A percentile compares a stretch with the other conserved stretches of the same genome.
Evolutionary conservation across 2,888 invertebrate species (phyloP).

Genomic region (Apamea monoglypha): DNA sequence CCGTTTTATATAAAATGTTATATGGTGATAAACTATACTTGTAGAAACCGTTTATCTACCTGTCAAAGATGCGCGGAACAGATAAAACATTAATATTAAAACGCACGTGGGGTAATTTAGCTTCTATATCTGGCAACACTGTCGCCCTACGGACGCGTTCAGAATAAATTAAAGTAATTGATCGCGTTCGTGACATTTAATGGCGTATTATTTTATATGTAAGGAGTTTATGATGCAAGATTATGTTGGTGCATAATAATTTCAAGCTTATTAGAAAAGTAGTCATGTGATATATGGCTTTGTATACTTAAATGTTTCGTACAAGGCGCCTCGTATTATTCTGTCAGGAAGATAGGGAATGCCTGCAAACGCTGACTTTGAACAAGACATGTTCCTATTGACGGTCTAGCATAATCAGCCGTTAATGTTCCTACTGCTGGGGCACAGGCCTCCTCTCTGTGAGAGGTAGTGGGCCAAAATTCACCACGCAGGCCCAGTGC

Average conservation of each 20-base stretch:
- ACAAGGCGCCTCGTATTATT: neutral
- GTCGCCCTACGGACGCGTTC: slow-evolving; percentile 53
- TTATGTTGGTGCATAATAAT: slow-evolving; percentile 34
- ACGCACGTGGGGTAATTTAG: slow-evolving; percentile 56
- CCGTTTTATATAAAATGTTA: neutral
- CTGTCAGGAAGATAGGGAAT: neutral
- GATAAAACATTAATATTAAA: slow-evolving; percentile 38
- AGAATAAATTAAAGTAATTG: slow-evolving; percentile 64
- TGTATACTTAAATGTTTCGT: neutral
- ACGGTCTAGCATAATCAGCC: neutral
- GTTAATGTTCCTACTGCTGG: neutral
- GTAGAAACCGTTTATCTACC: slow-evolving; percentile 26
- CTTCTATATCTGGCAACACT: slow-evolving; percentile 61
- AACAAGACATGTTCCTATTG: no score
- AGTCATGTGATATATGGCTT: neutral
- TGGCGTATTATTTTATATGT: slow-evolving; percentile 54
- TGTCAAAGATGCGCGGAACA: slow-evolving; percentile 21
- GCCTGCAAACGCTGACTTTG: neutral
- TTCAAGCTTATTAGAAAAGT: slow-evolving; percentile 16
- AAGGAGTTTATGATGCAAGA: slow-evolving; percentile 34
- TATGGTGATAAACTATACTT: neutral
- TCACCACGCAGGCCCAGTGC: neutral
- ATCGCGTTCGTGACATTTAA: slow-evolving; percentile 58
- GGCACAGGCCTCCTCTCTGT: no score
- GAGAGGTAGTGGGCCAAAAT: neutral